Base-by-base conservation (phyloP, 2,797 vertebrate genomes). In the Pseudomugil tenellus region DNA sequence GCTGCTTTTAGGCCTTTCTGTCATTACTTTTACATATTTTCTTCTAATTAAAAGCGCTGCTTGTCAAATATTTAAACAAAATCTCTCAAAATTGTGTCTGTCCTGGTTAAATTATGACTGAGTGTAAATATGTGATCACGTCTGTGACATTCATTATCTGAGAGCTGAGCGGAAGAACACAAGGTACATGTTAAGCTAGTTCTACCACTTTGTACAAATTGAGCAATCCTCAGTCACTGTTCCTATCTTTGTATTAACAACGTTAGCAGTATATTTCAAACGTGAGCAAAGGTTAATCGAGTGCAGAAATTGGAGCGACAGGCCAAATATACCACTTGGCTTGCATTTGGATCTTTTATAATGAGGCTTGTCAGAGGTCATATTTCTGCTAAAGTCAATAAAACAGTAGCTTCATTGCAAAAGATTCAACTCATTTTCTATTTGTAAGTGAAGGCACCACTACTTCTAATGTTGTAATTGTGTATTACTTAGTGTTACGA, bases 251-350 rank as follows among this genome's bases (percentile, higher is more conserved):
- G 26, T 46, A 67, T 70, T 67, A 81, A 69, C 46, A 17, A 51
- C 32, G 53, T 71, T 77, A 67, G 56, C 70, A 12, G 19, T 64
- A 25, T 25, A 72, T 81, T 74, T 70, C 46, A 61, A 79, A 84
- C n/a, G 28, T 19, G 65, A 72, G 53, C 51, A 79, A 78, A 90
- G 85, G 77, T 85, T 83, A 84, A 84, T 80, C 0, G 35, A 72
- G 74, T 49, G 41, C 74, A 71, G 41, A 26, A 6, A 16, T 49
- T n/a, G 32, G 54, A 72, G 72, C 54, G 5, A 56, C 35, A 34
- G 74, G 52, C 29, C 16, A 48, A 72, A 56, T 0, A n/a, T 1
- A 12, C 48, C 10, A 48, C 46, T 28, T 43, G 19, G 46, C 66
- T 70, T 10, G 1, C 52, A 65, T 58, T 67, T 63, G 51, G 19